Evolutionary conservation across 2,797 vertebrate species (phyloP).

Genomic region (Tolypeutes matacus): DNA sequence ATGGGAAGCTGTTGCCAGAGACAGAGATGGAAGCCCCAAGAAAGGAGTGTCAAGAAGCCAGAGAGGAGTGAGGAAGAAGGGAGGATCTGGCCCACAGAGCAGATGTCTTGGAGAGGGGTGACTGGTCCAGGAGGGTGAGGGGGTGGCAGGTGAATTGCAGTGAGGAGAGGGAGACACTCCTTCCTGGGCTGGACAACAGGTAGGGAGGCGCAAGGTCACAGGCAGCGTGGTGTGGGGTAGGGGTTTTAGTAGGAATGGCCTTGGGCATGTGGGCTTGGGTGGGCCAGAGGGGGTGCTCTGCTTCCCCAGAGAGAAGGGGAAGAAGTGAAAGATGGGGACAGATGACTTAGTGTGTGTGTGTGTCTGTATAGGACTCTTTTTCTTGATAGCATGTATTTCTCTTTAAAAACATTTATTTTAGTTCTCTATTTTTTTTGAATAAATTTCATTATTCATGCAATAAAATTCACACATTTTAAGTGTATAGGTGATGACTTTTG

Average conservation of each 20-base stretch:
- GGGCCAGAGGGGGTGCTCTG: not conserved
- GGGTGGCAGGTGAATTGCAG: not conserved
- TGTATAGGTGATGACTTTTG: not conserved
- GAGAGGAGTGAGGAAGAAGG: not conserved
- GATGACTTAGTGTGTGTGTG: not conserved
- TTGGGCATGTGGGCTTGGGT: not conserved
- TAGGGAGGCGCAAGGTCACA: not conserved
- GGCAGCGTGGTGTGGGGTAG: not conserved
- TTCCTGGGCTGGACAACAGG: not conserved
- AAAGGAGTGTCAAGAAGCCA: not conserved
- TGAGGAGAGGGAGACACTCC: not conserved
- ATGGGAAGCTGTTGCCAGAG: not conserved
- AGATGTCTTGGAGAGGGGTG: not conserved
- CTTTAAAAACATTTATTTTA: not conserved
- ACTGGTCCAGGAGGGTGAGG: not conserved
- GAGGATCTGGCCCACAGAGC: not conserved
- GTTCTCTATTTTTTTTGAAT: not conserved
- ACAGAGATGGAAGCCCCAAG: not conserved
- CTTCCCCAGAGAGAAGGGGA: not conserved
- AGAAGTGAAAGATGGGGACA: not conserved
- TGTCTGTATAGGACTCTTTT: not conserved
- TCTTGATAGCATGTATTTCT: not conserved
- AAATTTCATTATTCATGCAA: not conserved
- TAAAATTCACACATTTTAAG: conserved; percentile 5
- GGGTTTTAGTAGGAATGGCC: not conserved